Evolutionary conservation across 2,888 invertebrate genomes (phyloP), one percentile per base, ranked within the genome.

Genomic region (Strigamia transsilvanica): DNA sequence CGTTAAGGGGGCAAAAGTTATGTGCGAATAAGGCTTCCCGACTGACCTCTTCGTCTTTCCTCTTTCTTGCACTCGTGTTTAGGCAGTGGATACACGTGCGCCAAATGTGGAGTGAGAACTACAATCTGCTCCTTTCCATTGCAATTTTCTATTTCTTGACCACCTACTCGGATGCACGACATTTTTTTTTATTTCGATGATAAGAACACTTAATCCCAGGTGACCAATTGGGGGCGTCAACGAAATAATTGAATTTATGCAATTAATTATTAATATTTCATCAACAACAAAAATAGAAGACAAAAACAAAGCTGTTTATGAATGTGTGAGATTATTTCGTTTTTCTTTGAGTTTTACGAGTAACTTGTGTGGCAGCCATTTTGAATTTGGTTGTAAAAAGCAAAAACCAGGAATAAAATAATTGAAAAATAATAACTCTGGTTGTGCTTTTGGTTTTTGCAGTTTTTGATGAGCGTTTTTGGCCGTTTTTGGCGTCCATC

Each of bases 1-100:
- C 46, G 46, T 46, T 46, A 46, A 46, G 46, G 46, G 46, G 46
- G 46, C 46, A 46, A 46, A 46, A 46, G 46, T 46, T 46, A 46
- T 46, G 46, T 46, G 46, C 5, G 46, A 46, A 46, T 46, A 46
- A 46, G 46, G 46, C 46, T 46, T 46, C 46, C 46, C 46, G 46
- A 46, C 46, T 46, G 46, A 46, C 46, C 46, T 46, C 46, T 46
- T 46, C 46, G 46, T 46, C 46, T 46, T 46, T 46, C 12, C 13
- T n/a, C 5, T n/a, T 46, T 46, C 46, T 46, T 46, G 46, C 46
- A n/a, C 46, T 46, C 46, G 46, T 46, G 46, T 46, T 46, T 46
- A 46, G 15, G 46, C 46, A 46, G 7, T 46, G 46, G 46, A 46
- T 15, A 46, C 46, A 46, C 46, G 46, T 46, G 46, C 46, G 12